phyloP scores from a whole-genome alignment of 2,888 invertebrate genomes.

The Rhyacophila evoluta region DNA sequence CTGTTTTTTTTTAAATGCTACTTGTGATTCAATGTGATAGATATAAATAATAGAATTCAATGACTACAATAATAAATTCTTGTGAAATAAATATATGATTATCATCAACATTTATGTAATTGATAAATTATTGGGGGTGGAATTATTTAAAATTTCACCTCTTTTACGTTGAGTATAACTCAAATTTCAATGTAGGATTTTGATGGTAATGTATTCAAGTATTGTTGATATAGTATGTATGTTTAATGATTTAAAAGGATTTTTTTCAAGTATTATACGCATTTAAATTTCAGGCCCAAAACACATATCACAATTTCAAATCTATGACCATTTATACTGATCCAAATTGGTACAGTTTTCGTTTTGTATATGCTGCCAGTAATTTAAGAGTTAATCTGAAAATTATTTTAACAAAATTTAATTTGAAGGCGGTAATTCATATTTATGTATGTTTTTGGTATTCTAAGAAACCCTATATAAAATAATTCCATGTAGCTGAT shows the following conservation, averaged over 20 bases:
- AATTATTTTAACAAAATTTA: not conserved
- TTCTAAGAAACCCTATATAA: not conserved
- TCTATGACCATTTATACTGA: not conserved
- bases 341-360: no score
- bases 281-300: not conserved
- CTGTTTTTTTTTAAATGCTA: slow-evolving; percentile 28
- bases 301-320: not conserved
- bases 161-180: not conserved
- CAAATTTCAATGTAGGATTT: not conserved
- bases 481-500: not conserved
- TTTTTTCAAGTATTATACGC: not conserved
- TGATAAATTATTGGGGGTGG: not conserved
- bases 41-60: not conserved
- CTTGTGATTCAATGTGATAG: slow-evolving; percentile 43
- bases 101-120: no score
- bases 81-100: not conserved
- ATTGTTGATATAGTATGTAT: not conserved
- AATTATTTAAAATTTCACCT: not conserved
- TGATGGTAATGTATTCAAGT: not conserved
- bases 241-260: not conserved
- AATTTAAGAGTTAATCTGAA: not conserved
- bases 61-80: slow-evolving; percentile 2
- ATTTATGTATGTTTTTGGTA: not conserved
- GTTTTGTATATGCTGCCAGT: not conserved
- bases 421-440: no score